phyloP scores from a whole-genome alignment of 2,888 invertebrate genomes.

The Calliphora vomitoria region DNA sequence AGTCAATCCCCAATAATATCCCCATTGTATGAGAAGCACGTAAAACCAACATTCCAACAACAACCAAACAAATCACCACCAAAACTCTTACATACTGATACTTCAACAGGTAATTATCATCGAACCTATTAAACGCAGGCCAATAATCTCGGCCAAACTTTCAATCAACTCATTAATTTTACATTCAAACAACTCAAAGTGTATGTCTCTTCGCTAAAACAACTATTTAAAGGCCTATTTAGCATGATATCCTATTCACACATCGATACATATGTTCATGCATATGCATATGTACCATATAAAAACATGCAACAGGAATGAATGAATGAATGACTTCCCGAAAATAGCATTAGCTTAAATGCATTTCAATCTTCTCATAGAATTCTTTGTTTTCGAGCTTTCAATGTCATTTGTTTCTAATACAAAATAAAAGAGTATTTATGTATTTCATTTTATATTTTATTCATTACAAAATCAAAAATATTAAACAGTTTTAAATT shows the following conservation, averaged over 20 bases:
- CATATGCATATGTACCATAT: neutral
- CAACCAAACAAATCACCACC: conserved; percentile 63
- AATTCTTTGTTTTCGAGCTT: too few species aligned
- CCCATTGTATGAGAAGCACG: conserved; percentile 58
- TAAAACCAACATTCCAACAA: conserved; percentile 40
- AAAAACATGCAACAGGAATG: too few species aligned
- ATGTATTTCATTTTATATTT: too few species aligned
- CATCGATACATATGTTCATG: neutral
- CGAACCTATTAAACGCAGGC: conserved; percentile 40
- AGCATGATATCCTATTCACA: too few species aligned
- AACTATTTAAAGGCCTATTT: neutral
- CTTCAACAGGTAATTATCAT: conserved; percentile 73
- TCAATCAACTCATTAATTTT: conserved; percentile 16
- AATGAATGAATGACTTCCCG: too few species aligned
- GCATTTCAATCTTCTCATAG: too few species aligned
- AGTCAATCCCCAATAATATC: conserved; percentile 67
- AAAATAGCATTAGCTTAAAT: too few species aligned
- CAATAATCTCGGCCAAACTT: conserved; percentile 31
- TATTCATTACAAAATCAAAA: too few species aligned
- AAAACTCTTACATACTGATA: conserved; percentile 37
- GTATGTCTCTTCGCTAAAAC: too few species aligned
- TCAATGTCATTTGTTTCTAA: too few species aligned
- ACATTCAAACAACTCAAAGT: neutral
- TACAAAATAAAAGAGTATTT: too few species aligned
- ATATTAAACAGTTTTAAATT: too few species aligned